Evolutionary conservation across 2,797 vertebrate genomes (phyloP), one percentile per base, ranked within the genome.

Genomic region (Anas capensis): DNA sequence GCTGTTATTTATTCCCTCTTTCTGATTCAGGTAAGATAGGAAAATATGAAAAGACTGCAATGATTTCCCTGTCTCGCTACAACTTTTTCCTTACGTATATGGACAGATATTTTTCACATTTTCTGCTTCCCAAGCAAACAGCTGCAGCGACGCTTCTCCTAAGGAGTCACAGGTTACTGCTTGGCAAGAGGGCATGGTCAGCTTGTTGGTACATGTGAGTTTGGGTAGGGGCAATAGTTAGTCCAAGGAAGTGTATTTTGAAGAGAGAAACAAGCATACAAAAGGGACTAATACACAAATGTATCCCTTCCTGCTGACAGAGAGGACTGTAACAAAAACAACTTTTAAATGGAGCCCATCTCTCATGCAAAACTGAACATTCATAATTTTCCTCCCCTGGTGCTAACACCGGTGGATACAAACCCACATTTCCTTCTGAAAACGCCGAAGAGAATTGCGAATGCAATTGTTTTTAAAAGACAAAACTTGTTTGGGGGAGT

Each of bases 391-490:
- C 64, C 40, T 86, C n/a, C 48, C 48, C 21, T 10, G 34, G 27
- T 60, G 33, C 64, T 61, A 62, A 70, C 20, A 53, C 26, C 17
- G 33, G 34, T 33, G 31, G 82, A 84, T 57, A 93, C 27, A 94
- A 93, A 93, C 34, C 65, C 26, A 79, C 68, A 65, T 92, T 82
- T 93, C 54, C 90, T 95, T 90, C 58, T 66, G 89, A 82, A 77
- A 96, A 93, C n/a, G 42, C 82, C 69, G 21, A 73, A 70, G 64
- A 73, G 79, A 94, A 94, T 13, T 86, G 81, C 8, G 9, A 70
- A 93, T 92, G 76, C 75, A 92, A 78, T 86, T 93, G 40, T 77
- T 94, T 95, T 86, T 81, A 38, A 91, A 93, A 95, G 64, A 54
- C 8, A 33, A 62, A 94, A 90, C 23, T 86, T 72, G 82, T 62